phyloP scores from a whole-genome alignment of 2,113 vertebrate genomes.

The Sorex araneus region DNA sequence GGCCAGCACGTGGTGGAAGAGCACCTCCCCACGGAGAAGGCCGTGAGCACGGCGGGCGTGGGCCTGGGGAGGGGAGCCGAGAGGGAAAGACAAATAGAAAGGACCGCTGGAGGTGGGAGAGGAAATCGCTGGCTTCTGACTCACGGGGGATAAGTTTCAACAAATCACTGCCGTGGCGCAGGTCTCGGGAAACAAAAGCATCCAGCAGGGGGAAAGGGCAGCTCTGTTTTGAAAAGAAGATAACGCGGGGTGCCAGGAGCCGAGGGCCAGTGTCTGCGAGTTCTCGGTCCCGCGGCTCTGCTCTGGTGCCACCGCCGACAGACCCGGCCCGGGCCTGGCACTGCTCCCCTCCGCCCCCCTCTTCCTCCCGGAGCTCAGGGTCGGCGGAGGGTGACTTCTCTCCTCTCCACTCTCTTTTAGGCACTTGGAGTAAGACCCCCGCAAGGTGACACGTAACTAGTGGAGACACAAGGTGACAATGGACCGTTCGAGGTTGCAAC shows the following conservation, averaged over 20 bases:
- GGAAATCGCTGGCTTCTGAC: slow-evolving; percentile 65
- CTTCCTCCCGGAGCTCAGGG: neutral
- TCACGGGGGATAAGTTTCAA: slow-evolving; percentile 64
- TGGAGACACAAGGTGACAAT: neutral
- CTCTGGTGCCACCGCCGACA: too few relatives aligned
- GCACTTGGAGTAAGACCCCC: neutral
- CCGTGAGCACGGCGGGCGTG: slow-evolving; percentile 65
- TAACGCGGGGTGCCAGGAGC: neutral
- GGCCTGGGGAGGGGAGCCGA: slow-evolving; percentile 1
- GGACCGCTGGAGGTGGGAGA: slow-evolving; percentile 49
- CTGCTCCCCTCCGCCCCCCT: neutral
- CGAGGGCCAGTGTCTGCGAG: neutral
- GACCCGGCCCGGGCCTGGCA: neutral
- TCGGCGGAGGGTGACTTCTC: neutral
- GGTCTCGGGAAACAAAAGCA: slow-evolving; percentile 22
- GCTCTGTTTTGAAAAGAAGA: neutral
- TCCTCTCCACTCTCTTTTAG: slow-evolving; percentile 1
- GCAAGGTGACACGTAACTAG: neutral
- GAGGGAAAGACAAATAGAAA: slow-evolving; percentile 73
- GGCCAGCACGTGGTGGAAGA: slow-evolving; percentile 57
- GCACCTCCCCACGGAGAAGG: slow-evolving; percentile 45
- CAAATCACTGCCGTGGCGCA: slow-evolving; percentile 48
- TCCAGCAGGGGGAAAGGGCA: neutral
- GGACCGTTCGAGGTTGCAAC: neutral
- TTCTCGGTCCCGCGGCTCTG: neutral